Percentiles rank a stretch among this genome's conserved stretches.
Conservation (phyloP, 2,797 vertebrate species). For the Hapalemur alaotrensis region DNA sequence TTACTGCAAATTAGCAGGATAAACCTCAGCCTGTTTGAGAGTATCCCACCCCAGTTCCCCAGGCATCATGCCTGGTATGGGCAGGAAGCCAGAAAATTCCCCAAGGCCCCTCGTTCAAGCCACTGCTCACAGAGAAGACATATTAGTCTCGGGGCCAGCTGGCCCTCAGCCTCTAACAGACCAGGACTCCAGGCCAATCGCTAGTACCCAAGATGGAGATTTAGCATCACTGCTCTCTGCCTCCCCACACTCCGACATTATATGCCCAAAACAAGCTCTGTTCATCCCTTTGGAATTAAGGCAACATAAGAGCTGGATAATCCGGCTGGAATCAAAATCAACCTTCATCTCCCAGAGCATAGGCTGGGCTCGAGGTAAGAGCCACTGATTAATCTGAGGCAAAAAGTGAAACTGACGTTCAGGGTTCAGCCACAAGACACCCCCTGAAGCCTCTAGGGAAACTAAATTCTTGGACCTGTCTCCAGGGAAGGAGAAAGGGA, state of each 20-base stretch:
- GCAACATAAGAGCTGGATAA: neutral
- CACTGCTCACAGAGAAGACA: neutral
- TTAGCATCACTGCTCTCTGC: neutral
- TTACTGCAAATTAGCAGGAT: neutral
- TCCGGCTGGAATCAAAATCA: neutral
- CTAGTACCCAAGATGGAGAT: neutral
- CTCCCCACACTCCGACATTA: neutral
- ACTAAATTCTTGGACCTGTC: slow-evolving; percentile 19
- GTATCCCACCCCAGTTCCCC: neutral
- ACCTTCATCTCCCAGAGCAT: neutral
- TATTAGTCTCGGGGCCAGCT: neutral
- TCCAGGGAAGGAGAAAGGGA: neutral
- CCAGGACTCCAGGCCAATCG: neutral
- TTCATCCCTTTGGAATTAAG: neutral
- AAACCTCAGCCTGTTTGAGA: slow-evolving; percentile 21
- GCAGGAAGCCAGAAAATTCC: neutral
- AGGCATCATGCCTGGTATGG: neutral
- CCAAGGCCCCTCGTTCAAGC: neutral
- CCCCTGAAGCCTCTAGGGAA: neutral
- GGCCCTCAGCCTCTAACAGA: neutral
- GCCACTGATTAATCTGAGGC: neutral
- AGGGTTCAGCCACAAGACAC: neutral
- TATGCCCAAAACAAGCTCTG: neutral
- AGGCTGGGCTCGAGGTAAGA: neutral
- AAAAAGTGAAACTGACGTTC: slow-evolving; percentile 25